Evolutionary conservation across 2,888 invertebrate genomes (phyloP).

Genomic region (Disparrhopalites patrizii): DNA sequence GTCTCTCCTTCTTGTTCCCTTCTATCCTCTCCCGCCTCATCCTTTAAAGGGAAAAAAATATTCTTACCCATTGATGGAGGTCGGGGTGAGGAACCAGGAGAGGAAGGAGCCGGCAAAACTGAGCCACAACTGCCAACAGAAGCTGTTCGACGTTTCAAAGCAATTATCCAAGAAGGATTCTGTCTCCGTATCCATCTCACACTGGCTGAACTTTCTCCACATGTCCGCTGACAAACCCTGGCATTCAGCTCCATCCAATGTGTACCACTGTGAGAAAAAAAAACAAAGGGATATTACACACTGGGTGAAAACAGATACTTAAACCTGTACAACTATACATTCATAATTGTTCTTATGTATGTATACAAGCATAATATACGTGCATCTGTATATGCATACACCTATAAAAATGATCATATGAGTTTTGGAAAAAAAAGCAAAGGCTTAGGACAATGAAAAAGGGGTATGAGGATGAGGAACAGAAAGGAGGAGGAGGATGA

Average conservation of each 20-base stretch:
- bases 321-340: no score
- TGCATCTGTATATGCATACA: not conserved
- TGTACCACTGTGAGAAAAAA: slow-evolving; percentile 65
- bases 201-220: slow-evolving; percentile 62
- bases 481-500: no score
- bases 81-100: slow-evolving; percentile 86
- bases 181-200: slow-evolving; percentile 69
- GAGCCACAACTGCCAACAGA: slow-evolving; percentile 88
- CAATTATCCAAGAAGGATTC: slow-evolving; percentile 68
- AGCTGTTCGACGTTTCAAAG: slow-evolving; percentile 74
- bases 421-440: not conserved
- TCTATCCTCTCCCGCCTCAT: no score
- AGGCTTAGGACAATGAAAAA: no score
- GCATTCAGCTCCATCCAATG: slow-evolving; percentile 56
- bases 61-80: slow-evolving; percentile 90
- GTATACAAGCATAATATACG: not conserved
- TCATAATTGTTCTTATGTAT: no score
- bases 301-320: no score
- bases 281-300: no score
- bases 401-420: not conserved
- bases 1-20: no score
- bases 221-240: slow-evolving; percentile 56
- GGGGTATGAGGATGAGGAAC: no score
- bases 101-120: slow-evolving; percentile 78
- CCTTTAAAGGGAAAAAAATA: slow-evolving; percentile 19